These are phyloP conservation scores for Mobula birostris DNA, from an alignment of 2,113 vertebrate species.

Conservation along the genomic window DNA sequence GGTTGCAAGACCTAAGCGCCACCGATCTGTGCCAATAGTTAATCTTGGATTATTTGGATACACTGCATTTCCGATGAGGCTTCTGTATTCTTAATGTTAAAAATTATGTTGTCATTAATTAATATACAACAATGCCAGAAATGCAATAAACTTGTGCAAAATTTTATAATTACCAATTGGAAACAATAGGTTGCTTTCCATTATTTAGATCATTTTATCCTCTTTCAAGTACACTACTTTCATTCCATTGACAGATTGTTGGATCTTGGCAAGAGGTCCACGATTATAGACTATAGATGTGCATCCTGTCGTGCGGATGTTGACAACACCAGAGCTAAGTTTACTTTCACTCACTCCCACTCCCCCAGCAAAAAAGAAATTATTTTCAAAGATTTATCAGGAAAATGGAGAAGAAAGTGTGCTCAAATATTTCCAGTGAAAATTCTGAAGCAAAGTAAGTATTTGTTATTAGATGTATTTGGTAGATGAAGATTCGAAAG, in stretches of 20 bases:
- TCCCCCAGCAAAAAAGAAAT: background rate
- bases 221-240: background rate
- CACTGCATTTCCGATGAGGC: background rate
- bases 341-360: constrained; percentile 29
- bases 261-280: background rate
- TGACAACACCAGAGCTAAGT: background rate
- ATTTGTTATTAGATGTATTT: background rate
- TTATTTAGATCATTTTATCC: background rate
- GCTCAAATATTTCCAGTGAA: background rate
- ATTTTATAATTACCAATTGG: background rate
- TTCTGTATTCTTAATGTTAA: background rate
- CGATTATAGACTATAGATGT: background rate
- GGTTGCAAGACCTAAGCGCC: too few species aligned
- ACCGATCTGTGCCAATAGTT: background rate
- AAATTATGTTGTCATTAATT: background rate
- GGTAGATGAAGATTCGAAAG: background rate
- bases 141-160: background rate
- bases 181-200: background rate
- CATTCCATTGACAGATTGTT: background rate
- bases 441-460: background rate
- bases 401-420: background rate
- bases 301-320: background rate
- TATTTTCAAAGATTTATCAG: background rate
- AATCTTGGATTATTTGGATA: background rate
- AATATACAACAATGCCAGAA: background rate